Base-by-base conservation (phyloP, 2,888 invertebrate species). In the Hirudinaria manillensis region DNA sequence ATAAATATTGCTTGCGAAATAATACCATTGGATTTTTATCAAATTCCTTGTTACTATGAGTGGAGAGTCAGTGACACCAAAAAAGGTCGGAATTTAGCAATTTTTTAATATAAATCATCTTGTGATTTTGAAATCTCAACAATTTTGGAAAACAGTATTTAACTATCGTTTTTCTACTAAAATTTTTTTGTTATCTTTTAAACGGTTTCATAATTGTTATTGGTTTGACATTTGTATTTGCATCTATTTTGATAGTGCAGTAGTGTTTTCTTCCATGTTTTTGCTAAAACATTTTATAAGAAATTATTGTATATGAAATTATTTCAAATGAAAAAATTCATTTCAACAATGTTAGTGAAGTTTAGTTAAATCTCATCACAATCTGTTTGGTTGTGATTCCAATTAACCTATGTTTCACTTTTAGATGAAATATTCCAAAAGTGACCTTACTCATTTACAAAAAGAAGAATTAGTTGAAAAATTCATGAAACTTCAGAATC, bases 401-500 rank as follows among this genome's bases (percentile, higher is more conserved):
- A 45, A 7, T 7, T 1, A 45, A 1, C 16, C n/a, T 61, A 27
- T 61, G 7, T 29, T 61, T 27, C 1, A 61, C 24, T 7, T 61
- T 61, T 29, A 61, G 61, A 29, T 61, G 61, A 61, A 61, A 61
- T 29, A 61, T 29, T 61, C 61, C 24, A 61, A 61, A 61, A 61
- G 61, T 61, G 61, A 61, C 61, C 61, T 61, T 61, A 61, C 3
- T 61, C 24, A 24, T 61, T 61, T 27, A 24, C 61, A 61, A 29
- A 61, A 61, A 29, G 61, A 61, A 61, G 61, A 61, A 29, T 27
- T 61, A 61, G 61, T 61, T 27, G 61, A 61, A 61, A 61, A 61
- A 29, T 61, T 27, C 21, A 7, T 61, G 10, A 61, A 61, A 61
- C 29, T 61, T 24, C 61, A 61, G 61, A 61, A 61, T 29, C 61